These are phyloP conservation scores for Megathymus violae DNA, from an alignment of 1,140 invertebrate species.

Conservation along the genomic window DNA sequence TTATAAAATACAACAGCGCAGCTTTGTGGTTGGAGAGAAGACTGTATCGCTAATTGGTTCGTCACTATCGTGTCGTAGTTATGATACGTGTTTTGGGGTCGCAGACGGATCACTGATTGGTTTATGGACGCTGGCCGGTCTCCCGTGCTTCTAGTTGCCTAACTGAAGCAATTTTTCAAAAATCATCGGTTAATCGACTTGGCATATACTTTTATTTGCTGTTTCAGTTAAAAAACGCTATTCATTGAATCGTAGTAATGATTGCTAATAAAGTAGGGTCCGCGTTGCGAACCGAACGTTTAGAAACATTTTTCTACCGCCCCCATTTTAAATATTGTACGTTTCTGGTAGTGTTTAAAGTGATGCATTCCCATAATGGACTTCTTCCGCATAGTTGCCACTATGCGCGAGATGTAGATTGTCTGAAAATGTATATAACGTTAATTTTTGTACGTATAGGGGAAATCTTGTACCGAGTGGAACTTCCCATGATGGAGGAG, in stretches of 20 bases:
- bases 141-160: constrained; percentile 84
- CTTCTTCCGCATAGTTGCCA: constrained; percentile 32
- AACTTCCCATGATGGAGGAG: constrained; percentile 95
- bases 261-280: too few relatives aligned
- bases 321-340: constrained; percentile 20
- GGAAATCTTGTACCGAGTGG: constrained; percentile 95
- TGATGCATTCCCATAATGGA: constrained; percentile 19
- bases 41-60: constrained; percentile 42
- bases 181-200: constrained; percentile 45
- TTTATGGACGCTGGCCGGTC: constrained; percentile 64
- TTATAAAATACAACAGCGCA: constrained; percentile 30
- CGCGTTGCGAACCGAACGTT: constrained; percentile 13
- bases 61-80: constrained; percentile 53
- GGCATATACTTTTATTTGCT: constrained; percentile 67
- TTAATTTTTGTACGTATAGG: constrained; percentile 89
- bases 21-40: constrained; percentile 45
- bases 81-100: constrained; percentile 43
- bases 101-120: too few relatives aligned
- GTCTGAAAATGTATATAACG: constrained; percentile 79
- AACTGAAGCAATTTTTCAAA: constrained; percentile 55
- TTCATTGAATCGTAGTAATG: constrained; percentile 48
- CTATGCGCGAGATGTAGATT: constrained; percentile 39
- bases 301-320: constrained; percentile 28
- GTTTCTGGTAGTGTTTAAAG: constrained; percentile 8
- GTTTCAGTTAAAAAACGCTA: constrained; percentile 61